Base-by-base conservation (phyloP, 1,140 invertebrate genomes). In the Euwallacea fornicatus region DNA sequence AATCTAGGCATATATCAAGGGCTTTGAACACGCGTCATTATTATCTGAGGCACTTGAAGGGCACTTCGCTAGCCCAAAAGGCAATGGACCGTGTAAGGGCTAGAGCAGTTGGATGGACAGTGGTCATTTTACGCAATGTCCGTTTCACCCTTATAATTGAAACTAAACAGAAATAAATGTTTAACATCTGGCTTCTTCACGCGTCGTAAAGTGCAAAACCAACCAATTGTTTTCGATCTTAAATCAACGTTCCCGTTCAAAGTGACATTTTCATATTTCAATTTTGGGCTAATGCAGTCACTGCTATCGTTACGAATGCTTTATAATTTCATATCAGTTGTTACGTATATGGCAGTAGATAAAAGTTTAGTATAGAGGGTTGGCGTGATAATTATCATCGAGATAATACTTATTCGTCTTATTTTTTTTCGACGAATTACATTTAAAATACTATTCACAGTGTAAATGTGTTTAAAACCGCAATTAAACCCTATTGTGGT, bases 241-340 rank as follows among this genome's bases (percentile, higher is more conserved):
- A 74, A 75, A 74, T 77, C 74, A 74, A 66, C 42, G 70, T 66
- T 53, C 42, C 72, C 50, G 71, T 76, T 74, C 60, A 70, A 64
- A 66, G 42, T 73, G 76, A 77, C 76, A 73, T 74, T 76, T 77
- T 76, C 74, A 77, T 77, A 76, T 77, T 75, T 71, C 68, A 64
- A 71, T 74, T 68, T 74, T 71, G 3, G 41, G 7, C 54, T 76
- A 76, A 76, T 76, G 59, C 66, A 74, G 72, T 76, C 75, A 76
- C n/a, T 76, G 69, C 43, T 66, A 63, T 54, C 62, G 59, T 75
- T 73, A 73, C 53, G 13, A 56, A 60, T 74, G 55, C 41, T 73
- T 75, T 75, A 75, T 75, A 67, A 67, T 59, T 67, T 59, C 66
- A 58, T 67, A 59, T 33, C 4, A 50, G 9, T 11, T 13, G 46